Percentiles rank a stretch among this genome's conserved stretches.
phyloP scores from a whole-genome alignment of 2,888 invertebrate genomes.

The Camponotus fellah region DNA sequence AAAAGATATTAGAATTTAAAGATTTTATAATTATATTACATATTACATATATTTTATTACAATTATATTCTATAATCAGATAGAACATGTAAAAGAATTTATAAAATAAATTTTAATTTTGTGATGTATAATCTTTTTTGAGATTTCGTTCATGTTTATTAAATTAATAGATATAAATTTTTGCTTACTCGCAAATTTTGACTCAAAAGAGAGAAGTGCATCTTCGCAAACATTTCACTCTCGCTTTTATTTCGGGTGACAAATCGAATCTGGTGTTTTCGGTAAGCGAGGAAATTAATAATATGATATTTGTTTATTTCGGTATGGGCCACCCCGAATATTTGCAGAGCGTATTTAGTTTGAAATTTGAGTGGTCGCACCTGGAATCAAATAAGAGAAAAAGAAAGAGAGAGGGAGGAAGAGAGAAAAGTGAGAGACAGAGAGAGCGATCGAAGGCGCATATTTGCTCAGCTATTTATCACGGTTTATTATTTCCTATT shows the following conservation, averaged over 20 bases:
- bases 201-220: background rate
- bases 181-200: background rate
- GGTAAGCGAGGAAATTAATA: constrained; percentile 71
- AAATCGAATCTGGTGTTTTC: constrained; percentile 21
- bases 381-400: constrained; percentile 72
- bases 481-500: constrained; percentile 86
- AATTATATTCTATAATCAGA: constrained; percentile 1
- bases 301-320: constrained; percentile 63
- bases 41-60: background rate
- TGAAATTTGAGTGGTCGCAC: constrained; percentile 80
- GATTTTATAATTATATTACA: background rate
- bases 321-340: constrained; percentile 59
- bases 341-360: constrained; percentile 81
- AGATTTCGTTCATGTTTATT: background rate
- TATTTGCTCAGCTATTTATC: constrained; percentile 86
- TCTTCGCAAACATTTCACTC: background rate
- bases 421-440: constrained; percentile 5
- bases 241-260: background rate
- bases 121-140: background rate
- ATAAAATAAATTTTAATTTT: background rate
- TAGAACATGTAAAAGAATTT: background rate
- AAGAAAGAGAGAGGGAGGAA: constrained; percentile 30
- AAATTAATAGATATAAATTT: background rate
- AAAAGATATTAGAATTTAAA: background rate
- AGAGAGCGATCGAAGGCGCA: constrained; percentile 73